Conservation (phyloP, 2,113 vertebrate genomes). For the Mus musculus region GRCm39 chr8:94329001-94329500, state of each 20-base stretch:
- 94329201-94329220: slow-evolving; percentile 25
- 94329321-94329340: slow-evolving; percentile 17
- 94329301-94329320: slow-evolving; percentile 14
- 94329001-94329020: neutral
- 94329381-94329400: neutral
- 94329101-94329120: neutral
- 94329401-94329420: neutral
- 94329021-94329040: neutral
- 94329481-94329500: slow-evolving; percentile 11
- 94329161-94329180: neutral
- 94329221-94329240: neutral
- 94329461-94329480: neutral
- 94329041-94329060: neutral
- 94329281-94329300: slow-evolving; percentile 14
- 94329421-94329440: neutral
- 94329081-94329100: neutral
- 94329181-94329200: slow-evolving; percentile 26
- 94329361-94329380: neutral
- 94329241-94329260: neutral
- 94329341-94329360: slow-evolving; percentile 34
- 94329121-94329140: neutral
- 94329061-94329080: neutral
- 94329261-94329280: neutral
- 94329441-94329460: neutral
- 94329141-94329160: slow-evolving; percentile 24